Base-by-base conservation (phyloP, 2,113 vertebrate genomes). In the Pteruthius melanotis region DNA sequence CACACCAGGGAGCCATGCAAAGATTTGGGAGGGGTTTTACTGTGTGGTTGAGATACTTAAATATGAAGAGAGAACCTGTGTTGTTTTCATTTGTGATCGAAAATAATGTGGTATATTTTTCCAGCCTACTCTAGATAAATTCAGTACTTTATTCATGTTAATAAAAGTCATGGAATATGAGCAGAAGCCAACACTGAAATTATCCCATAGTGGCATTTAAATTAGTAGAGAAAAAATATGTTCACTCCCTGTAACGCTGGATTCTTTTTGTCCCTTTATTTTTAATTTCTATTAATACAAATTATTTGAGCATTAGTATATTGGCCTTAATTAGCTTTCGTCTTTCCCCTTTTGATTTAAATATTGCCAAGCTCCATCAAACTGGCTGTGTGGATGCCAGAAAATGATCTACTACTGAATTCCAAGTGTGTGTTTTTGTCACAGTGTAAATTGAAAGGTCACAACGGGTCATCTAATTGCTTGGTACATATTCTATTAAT, bases 351-450 rank as follows among this genome's bases (percentile, higher is more conserved):
- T 94, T 96, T 92, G 71, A 90, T 92, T 95, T 95, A 63, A 89
- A 83, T 93, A 81, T 80, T 95, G 94, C 76, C 90, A 94, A 93
- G 80, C 71, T 88, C 85, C 75, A 86, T 95, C 93, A 90, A 93
- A 93, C 66, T 2, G 4, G 12, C 47, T 71, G n/a, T 52, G 50
- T 83, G 71, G 49, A 66, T 88, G 81, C 82, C 85, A 94, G 79
- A 64, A 95, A 93, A 78, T 75, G 54, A 39, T 94, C 81, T 93
- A 90, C 47, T 66, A 17, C 39, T 49, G 82, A 90, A 66, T 90
- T 89, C 64, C 57, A 72, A 89, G 49, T 39, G 47, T 3, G 4
- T 1, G 20, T 52, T 90, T 92, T 92, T 84, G 64, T 81, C 59
- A 60, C 64, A 37, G 49, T 18, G 53, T 71, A 56, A 90, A 90